phyloP scores from a whole-genome alignment of 2,113 vertebrate genomes.

The Passer domesticus region DNA sequence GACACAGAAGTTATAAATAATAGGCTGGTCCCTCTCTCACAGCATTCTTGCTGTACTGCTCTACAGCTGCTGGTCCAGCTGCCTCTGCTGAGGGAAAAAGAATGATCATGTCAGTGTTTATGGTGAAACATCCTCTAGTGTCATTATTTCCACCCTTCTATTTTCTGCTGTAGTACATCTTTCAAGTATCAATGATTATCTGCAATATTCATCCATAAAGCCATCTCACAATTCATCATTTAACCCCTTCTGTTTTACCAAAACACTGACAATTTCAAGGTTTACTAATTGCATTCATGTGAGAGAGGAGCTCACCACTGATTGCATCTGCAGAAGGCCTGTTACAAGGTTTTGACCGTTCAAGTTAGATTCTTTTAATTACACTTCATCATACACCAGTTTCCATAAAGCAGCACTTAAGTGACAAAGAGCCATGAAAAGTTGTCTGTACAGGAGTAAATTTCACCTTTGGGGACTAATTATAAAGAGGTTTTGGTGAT shows the following conservation, averaged over 20 bases:
- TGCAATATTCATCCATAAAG: neutral
- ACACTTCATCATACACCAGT: neutral
- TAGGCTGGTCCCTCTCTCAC: neutral
- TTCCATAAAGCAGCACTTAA: neutral
- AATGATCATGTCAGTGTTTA: neutral
- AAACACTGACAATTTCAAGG: neutral
- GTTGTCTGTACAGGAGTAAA: slow-evolving; percentile 3
- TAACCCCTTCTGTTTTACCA: neutral
- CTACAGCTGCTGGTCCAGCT: neutral
- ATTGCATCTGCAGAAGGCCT: neutral
- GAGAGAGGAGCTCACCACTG: neutral
- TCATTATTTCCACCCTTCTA: neutral
- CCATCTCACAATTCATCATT: neutral
- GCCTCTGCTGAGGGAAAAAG: neutral
- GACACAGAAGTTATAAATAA: neutral
- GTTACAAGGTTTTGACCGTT: neutral
- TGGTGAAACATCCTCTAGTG: neutral
- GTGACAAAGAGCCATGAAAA: slow-evolving; percentile 6
- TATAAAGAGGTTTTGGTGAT: slow-evolving; percentile 21
- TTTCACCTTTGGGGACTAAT: slow-evolving; percentile 50
- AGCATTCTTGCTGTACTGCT: neutral
- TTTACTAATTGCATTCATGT: neutral
- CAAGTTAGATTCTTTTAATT: neutral
- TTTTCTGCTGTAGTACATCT: neutral
- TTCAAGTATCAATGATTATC: neutral